These are phyloP conservation scores for Tragelaphus buxtoni DNA, from an alignment of 2,113 vertebrate species.

Conservation along the genomic window DNA sequence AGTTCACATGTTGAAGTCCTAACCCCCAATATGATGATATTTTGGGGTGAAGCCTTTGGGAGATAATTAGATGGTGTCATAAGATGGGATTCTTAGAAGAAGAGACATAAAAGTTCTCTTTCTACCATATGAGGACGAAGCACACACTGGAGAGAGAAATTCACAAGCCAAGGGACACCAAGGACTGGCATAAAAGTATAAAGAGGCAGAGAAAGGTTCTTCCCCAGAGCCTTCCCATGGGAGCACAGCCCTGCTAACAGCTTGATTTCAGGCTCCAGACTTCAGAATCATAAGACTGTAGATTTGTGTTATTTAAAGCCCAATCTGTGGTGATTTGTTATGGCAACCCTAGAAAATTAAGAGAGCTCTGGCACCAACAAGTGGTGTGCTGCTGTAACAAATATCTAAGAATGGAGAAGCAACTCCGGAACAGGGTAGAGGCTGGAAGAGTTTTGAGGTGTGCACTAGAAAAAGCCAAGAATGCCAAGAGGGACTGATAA, in stretches of 20 bases:
- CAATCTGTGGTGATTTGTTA: neutral
- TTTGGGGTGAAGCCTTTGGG: neutral
- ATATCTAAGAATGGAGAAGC: neutral
- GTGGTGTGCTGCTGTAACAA: neutral
- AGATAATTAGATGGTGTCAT: neutral
- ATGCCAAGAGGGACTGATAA: neutral
- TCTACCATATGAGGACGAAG: neutral
- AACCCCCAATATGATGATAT: neutral
- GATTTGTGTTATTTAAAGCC: neutral
- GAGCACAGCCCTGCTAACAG: neutral
- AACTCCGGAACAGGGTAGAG: neutral
- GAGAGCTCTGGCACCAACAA: neutral
- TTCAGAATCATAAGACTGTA: neutral
- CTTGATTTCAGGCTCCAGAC: neutral
- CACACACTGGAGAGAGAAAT: no score
- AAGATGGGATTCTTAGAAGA: neutral
- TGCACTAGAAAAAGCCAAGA: neutral
- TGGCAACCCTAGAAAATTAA: neutral
- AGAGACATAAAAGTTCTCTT: neutral
- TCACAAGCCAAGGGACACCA: neutral
- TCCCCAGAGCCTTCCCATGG: neutral
- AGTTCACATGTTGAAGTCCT: neutral
- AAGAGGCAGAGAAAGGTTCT: neutral
- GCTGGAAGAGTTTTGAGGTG: neutral
- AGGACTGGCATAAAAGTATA: neutral